Conservation (phyloP, 2,113 vertebrate genomes). For the Montifringilla adamsi region DNA sequence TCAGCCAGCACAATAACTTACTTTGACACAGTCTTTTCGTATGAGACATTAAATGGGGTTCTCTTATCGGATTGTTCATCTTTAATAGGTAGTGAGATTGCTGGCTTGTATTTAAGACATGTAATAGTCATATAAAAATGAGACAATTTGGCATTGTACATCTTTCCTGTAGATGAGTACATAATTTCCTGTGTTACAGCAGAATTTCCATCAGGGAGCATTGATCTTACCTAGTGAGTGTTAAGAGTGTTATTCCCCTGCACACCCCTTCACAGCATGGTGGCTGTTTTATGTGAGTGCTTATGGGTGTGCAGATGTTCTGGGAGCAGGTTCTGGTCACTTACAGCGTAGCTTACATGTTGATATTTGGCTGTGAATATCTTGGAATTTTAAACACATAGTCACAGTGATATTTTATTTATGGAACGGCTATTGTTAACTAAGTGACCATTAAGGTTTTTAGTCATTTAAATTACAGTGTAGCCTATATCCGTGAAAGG, state of each 20-base stretch:
- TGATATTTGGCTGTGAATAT: neutral
- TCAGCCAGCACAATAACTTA: neutral
- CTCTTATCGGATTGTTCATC: neutral
- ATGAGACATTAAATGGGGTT: neutral
- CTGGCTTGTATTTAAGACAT: neutral
- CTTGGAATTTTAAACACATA: neutral
- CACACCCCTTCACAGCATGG: neutral
- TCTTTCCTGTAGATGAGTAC: neutral
- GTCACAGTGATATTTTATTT: neutral
- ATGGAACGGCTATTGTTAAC: neutral
- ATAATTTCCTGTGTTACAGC: neutral
- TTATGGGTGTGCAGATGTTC: neutral
- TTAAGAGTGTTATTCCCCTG: neutral
- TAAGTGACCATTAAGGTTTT: neutral
- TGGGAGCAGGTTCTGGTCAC: neutral
- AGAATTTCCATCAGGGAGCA: neutral
- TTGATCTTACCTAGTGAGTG: neutral
- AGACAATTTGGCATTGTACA: neutral
- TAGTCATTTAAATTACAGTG: neutral
- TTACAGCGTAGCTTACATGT: neutral
- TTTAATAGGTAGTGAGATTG: neutral
- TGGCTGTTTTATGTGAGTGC: neutral
- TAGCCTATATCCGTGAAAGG: neutral
- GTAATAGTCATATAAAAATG: neutral
- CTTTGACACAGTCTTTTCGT: neutral